Evolutionary conservation across 23 tunicate genomes (phyloP).

Genomic region (Diplosoma virens): DNA sequence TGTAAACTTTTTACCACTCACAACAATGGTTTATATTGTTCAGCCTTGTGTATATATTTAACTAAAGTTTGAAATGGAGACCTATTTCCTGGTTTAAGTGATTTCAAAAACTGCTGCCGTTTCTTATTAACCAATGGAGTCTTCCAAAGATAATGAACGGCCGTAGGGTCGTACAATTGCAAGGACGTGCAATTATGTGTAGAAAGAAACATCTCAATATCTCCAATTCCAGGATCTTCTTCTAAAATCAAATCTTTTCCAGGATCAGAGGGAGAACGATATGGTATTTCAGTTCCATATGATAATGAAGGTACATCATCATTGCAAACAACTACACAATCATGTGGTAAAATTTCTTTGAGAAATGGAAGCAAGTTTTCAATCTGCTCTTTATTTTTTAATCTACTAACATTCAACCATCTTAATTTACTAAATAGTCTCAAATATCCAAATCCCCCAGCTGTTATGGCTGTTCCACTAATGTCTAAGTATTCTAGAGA

Average conservation of each 20-base stretch:
- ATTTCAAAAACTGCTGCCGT: conserved; percentile 1
- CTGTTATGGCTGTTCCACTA: conserved; percentile 66
- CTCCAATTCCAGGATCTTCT: conserved; percentile 45
- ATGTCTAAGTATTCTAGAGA: conserved; percentile 70
- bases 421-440: conserved; percentile 48
- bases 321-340: conserved; percentile 55
- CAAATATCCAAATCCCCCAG: conserved; percentile 38
- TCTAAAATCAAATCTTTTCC: conserved; percentile 31
- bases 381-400: conserved; percentile 28
- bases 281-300: conserved; percentile 57
- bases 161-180: conserved; percentile 25
- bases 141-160: conserved; percentile 69
- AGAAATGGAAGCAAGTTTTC: conserved; percentile 45
- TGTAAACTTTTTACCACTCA: no score
- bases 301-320: conserved; percentile 36
- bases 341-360: conserved; percentile 52
- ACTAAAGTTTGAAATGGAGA: background rate
- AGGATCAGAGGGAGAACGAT: conserved; percentile 32
- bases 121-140: conserved; percentile 34
- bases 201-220: background rate
- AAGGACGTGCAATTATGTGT: background rate
- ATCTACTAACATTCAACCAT: conserved; percentile 68
- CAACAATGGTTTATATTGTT: background rate
- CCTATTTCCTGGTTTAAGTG: background rate
- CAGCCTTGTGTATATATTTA: background rate